A percentile compares a stretch with the other conserved stretches of the same genome.
phyloP scores from a whole-genome alignment of 2,113 vertebrate species.

The Oncorhynchus keta region DNA sequence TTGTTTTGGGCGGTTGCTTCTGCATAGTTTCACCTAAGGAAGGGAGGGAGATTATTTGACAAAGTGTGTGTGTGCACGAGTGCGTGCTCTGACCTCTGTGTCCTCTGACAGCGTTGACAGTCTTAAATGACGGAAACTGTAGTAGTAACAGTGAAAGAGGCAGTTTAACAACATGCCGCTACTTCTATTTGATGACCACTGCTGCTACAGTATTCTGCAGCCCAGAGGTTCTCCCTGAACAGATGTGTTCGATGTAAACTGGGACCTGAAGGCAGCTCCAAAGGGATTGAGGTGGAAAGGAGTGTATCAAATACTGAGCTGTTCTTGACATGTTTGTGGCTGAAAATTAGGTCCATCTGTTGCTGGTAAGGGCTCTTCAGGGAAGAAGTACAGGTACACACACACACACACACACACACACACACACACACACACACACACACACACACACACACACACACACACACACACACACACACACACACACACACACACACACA shows the following conservation, averaged over 20 bases:
- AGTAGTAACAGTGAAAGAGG: too few species aligned
- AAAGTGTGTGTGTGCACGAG: too few species aligned
- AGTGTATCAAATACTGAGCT: neutral
- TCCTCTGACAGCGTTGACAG: too few species aligned
- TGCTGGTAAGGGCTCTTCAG: too few species aligned
- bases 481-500: too few species aligned
- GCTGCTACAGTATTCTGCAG: neutral
- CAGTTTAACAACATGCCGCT: too few species aligned
- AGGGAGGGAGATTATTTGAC: neutral
- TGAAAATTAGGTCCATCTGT: neutral
- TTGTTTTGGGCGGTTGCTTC: neutral
- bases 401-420: too few species aligned
- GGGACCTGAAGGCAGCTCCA: neutral
- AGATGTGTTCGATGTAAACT: neutral
- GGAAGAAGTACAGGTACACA: too few species aligned
- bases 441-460: too few species aligned
- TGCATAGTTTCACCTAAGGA: neutral
- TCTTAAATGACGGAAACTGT: too few species aligned
- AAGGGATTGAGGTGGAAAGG: neutral
- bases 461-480: too few species aligned
- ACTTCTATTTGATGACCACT: neutral
- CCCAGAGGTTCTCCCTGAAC: neutral
- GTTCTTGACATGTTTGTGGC: neutral
- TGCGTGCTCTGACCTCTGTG: conserved; percentile 23
- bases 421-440: too few species aligned